Evolutionary conservation across 2,113 vertebrate genomes (phyloP), one percentile per base, ranked within the genome.

Genomic region (Gopherus flavomarginatus): DNA sequence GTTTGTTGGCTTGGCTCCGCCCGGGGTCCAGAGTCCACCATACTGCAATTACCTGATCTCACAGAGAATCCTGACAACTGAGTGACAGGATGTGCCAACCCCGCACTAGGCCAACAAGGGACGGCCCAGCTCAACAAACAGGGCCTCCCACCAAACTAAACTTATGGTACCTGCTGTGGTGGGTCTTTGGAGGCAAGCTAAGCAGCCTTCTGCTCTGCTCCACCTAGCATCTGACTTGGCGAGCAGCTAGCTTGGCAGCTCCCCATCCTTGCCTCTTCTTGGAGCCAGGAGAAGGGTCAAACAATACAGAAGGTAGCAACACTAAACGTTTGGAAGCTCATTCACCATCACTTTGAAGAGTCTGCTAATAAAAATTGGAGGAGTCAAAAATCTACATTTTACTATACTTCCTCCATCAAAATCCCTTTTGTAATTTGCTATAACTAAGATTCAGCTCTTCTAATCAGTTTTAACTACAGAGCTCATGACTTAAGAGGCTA

Each of bases 401-500:
- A 75, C 11, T 47, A 10, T 2, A 35, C 19, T 62, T 85, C 8
- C 4, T 88, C 82, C 87, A 7, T 86, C 53, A 83, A 80, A 50
- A 80, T 80, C 78, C 47, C 17, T 35, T 62, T 84, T 94, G 91
- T 81, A 72, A 22, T 42, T 57, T 49, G 17, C 38, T 93, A 54
- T 84, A 92, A 81, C 54, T 93, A 35, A 78, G 80, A 12, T 65
- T 91, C 84, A 87, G 42, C 4, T 94, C 47, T 88, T 83, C 42
- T 94, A 96, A 94, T 95, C 90, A 90, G 92, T 95, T 97, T 97
- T 97, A 91, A 91, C 75, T 86, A 82, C 94, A 91, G 90, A 96
- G 92, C 75, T 85, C 80, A 81, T 90, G 88, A 95, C n/a, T 96
- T 96, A 53, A 49, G 42, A 96, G 56, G 57, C 89, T 81, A 94